Base-by-base conservation (phyloP, 2,113 vertebrate genomes). In the Nannospalax galili region DNA sequence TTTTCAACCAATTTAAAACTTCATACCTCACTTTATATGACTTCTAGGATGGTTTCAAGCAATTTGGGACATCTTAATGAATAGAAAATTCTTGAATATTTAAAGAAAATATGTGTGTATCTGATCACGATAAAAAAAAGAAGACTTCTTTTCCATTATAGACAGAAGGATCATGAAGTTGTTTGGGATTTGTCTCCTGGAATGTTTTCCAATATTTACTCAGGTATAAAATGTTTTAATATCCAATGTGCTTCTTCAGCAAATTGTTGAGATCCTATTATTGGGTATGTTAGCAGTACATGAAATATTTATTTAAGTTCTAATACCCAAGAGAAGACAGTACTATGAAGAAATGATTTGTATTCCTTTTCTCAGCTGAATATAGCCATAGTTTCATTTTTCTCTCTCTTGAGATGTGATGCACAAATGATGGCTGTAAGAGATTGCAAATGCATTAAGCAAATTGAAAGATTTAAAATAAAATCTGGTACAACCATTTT, bases 301-400 rank as follows among this genome's bases (percentile, higher is more conserved):
- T 12, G 20, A 60, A 32, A 92, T 85, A 87, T 89, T 67, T 77
- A 91, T 42, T 67, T 87, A 77, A 58, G 15, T 87, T 91, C 65
- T 93, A 84, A 93, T 90, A 73, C 4, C 52, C 60, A 70, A 82
- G 37, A 80, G 42, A 10, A 37, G 58, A 60, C 35, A 67, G 32
- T 65, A 3, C 77, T 92, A 94, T 4, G 72, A 92, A 88, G 19
- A 52, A 3, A 32, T 69, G 84, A 82, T 77, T 64, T 97, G 92
- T 93, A 81, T 89, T 97, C 67, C 42, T 96, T 87, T 35, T 96
- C 86, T 92, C 92, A 78, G 48, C 69, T 90, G 88, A 94, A 84
- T 85, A 92, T 75, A 64, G n/a, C 48, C 42, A n/a, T 75, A 26
- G 37, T 69, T 64, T 42, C 48, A 22, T 94, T 94, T 89, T 64